A percentile compares a stretch with the other conserved stretches of the same genome.
Evolutionary conservation across 2,113 vertebrate genomes (phyloP).

Genomic region (human): DNA sequence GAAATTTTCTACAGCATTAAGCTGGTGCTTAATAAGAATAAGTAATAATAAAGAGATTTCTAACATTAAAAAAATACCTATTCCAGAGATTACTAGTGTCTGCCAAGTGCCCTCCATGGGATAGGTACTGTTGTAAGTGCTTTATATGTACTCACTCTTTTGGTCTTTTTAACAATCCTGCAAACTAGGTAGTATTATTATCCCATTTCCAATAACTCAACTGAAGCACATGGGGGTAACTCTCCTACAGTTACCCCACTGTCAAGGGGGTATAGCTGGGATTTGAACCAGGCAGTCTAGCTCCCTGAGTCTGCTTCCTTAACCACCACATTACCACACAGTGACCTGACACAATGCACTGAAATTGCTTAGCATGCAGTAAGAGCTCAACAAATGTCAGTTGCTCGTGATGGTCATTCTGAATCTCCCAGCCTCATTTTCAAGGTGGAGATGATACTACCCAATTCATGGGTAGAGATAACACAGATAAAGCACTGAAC

Average conservation of each 20-base stretch:
- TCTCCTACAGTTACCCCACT: neutral
- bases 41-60: conserved; percentile 74
- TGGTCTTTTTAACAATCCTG: neutral
- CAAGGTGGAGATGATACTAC: neutral
- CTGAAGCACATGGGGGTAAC: neutral
- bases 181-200: too few relatives aligned
- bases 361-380: neutral
- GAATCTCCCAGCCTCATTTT: neutral
- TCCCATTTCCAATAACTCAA: neutral
- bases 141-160: accelerated
- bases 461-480: neutral
- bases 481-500: neutral
- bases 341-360: neutral
- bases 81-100: neutral
- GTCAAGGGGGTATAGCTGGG: neutral
- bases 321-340: neutral
- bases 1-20: conserved; percentile 56
- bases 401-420: neutral
- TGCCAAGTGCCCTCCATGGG: accelerated
- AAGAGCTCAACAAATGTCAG: neutral
- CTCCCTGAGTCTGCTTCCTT: neutral
- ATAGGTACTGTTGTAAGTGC: too few relatives aligned
- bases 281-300: neutral
- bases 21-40: conserved; percentile 82
- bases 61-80: neutral